phyloP scores from a whole-genome alignment of 1,140 invertebrate species.

The Apis laboriosa region DNA sequence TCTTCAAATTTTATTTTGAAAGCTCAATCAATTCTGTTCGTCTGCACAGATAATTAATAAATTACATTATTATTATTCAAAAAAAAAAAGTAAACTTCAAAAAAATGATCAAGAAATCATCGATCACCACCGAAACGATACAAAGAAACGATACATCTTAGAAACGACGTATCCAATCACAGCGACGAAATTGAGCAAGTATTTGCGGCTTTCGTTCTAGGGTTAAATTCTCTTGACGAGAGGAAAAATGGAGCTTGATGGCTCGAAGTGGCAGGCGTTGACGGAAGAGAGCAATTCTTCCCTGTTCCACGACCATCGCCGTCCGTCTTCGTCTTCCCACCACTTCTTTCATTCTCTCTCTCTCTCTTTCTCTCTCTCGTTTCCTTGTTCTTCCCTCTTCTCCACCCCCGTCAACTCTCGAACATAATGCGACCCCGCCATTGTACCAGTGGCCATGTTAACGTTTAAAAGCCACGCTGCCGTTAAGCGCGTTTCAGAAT shows the following conservation, averaged over 20 bases:
- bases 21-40: too few species aligned
- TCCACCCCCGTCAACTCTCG: slow-evolving; percentile 47
- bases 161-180: neutral
- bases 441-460: slow-evolving; percentile 68
- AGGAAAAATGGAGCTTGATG: slow-evolving; percentile 53
- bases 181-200: slow-evolving; percentile 16
- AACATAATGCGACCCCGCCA: slow-evolving; percentile 71
- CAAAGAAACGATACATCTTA: neutral
- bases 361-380: slow-evolving; percentile 11
- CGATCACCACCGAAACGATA: neutral
- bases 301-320: slow-evolving; percentile 41
- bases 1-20: too few species aligned
- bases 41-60: too few species aligned
- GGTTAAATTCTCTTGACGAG: slow-evolving; percentile 52
- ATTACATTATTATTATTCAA: neutral
- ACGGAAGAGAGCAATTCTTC: slow-evolving; percentile 48
- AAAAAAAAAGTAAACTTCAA: neutral
- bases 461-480: slow-evolving; percentile 73
- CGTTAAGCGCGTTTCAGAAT: slow-evolving; percentile 72
- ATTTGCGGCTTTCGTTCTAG: slow-evolving; percentile 42
- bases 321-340: slow-evolving; percentile 27
- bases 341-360: neutral
- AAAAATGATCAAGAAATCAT: neutral
- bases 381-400: neutral
- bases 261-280: slow-evolving; percentile 41